Conservation (phyloP, 2,888 invertebrate species). For the Diogma glabrata region DNA sequence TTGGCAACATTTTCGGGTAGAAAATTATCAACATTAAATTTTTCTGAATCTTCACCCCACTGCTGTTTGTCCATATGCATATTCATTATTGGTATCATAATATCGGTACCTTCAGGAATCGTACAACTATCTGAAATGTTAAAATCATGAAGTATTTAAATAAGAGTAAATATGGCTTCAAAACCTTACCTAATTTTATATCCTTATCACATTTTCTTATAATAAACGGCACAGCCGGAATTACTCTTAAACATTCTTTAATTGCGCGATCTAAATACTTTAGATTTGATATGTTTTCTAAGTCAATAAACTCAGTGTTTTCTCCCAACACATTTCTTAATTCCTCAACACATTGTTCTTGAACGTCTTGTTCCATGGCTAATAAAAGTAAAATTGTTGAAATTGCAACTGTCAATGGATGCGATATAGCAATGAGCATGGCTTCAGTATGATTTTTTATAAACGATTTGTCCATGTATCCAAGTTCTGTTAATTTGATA, state of each 20-base stretch:
- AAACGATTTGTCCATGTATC: background rate
- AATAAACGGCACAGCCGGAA: background rate
- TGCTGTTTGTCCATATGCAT: background rate
- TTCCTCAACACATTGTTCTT: background rate
- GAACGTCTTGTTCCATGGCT: background rate
- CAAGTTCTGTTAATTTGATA: background rate
- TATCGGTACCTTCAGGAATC: slow-evolving; percentile 1
- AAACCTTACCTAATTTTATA: slow-evolving; percentile 1
- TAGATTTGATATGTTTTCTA: background rate
- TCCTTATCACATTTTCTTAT: background rate
- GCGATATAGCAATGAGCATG: background rate
- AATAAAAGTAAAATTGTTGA: background rate
- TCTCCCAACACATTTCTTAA: background rate
- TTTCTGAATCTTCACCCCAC: background rate
- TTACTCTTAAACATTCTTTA: background rate
- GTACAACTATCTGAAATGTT: background rate
- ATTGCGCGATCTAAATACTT: background rate
- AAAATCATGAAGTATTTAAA: too few species aligned
- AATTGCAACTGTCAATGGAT: background rate
- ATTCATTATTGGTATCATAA: background rate
- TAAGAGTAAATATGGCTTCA: too few species aligned
- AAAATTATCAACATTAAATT: slow-evolving; percentile 1
- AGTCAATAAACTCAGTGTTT: background rate
- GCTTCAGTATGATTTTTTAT: background rate
- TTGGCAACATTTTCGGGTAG: slow-evolving; percentile 2